Evolutionary conservation across 2,113 vertebrate genomes (phyloP), one percentile per base, ranked within the genome.

Genomic region (Protomyctophum bolini): DNA sequence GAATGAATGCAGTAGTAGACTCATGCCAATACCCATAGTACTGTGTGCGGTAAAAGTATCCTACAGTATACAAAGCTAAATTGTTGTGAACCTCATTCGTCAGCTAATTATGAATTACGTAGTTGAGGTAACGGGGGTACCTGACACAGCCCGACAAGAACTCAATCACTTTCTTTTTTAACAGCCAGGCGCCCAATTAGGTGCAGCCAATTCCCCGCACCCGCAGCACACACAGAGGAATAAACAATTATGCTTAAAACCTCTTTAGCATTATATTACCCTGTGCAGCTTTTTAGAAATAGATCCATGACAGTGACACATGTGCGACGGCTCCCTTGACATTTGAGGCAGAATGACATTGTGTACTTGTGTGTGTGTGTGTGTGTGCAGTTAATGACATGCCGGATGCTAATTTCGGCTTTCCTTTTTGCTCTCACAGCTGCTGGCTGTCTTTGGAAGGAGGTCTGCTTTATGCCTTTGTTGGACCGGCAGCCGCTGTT

Each of bases 361-460:
- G 75, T 81, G 75, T 79, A 70, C 69, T 41, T 73, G 66, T 21
- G 21, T 21, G 78, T 79, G 87, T 73, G 66, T 21, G 21, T 21
- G 78, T 79, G 87, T 84, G 82, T 78, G 21, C 80, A 79, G 68
- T 84, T 90, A 88, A 90, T 83, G 84, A 89, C 63, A 77, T 81
- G 57, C 70, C 79, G 56, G 83, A 89, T 93, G 92, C 92, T 94
- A 91, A 94, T 94, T 93, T 88, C 86, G 92, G 45, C 11, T 66
- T 76, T 61, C 14, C 21, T 84, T 72, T 59, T 81, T 80, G 77
- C 50, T 70, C 86, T 92, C 94, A 72, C 91, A 99, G 97, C 87
- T 99, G 97, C 91, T 99, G 97, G 97, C 92, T 99, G 29, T 99
- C 98, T 92, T 95, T 99, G 63, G 98, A 99, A 94, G 97, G 97